Conservation (phyloP, 2,113 vertebrate species). For the Solea solea region DNA sequence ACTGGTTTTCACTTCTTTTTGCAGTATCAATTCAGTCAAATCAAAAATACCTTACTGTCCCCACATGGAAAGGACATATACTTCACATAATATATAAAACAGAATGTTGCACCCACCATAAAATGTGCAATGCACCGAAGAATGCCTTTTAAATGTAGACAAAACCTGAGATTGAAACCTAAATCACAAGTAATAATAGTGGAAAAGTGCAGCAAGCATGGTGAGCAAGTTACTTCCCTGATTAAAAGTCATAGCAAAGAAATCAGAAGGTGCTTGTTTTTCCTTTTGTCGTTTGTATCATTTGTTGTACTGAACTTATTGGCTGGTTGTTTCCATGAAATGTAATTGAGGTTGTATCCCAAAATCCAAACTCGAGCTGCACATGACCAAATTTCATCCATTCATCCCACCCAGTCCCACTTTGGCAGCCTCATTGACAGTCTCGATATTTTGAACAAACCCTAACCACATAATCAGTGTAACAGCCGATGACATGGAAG, state of each 20-base stretch:
- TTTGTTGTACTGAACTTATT: conserved; percentile 48
- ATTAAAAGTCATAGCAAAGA: too few relatives aligned
- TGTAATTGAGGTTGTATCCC: conserved; percentile 42
- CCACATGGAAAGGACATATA: too few relatives aligned
- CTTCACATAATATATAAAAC: too few relatives aligned
- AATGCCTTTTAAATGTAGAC: too few relatives aligned
- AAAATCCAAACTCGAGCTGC: conserved; percentile 56
- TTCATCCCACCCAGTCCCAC: conserved; percentile 15
- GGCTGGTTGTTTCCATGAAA: conserved; percentile 49
- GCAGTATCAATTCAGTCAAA: neutral
- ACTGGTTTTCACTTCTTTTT: conserved; percentile 24
- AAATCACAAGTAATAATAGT: too few relatives aligned
- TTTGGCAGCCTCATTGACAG: conserved; percentile 29
- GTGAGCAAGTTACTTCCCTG: too few relatives aligned
- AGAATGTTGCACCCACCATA: too few relatives aligned
- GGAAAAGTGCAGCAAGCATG: too few relatives aligned
- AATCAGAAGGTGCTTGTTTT: conserved; percentile 1
- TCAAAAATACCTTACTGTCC: too few relatives aligned
- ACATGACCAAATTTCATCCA: conserved; percentile 39
- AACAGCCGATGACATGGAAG: conserved; percentile 17
- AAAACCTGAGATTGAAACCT: too few relatives aligned
- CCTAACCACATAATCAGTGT: neutral
- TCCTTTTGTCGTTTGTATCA: conserved; percentile 23
- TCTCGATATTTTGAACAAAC: conserved; percentile 23
- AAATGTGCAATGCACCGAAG: too few relatives aligned